These are phyloP conservation scores for Paratilapia polleni DNA, from an alignment of 2,113 vertebrate species.

Conservation along the genomic window DNA sequence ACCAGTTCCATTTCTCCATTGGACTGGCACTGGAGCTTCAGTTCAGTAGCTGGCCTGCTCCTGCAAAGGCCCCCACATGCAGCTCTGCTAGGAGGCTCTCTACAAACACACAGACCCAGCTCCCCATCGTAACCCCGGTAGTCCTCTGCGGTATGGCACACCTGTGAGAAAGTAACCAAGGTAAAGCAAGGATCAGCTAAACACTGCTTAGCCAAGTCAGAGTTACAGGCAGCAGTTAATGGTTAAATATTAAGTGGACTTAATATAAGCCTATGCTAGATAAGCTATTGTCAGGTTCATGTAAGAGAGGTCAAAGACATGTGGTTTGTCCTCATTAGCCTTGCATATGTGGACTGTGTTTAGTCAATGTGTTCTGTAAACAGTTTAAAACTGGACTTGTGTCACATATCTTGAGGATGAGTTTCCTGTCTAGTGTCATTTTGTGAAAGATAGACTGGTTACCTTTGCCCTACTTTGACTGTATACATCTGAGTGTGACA, in stretches of 20 bases:
- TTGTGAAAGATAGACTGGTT: neutral
- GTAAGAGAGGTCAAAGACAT: constrained; percentile 55
- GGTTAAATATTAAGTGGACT: constrained; percentile 50
- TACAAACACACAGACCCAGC: constrained; percentile 89
- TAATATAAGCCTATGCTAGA: constrained; percentile 21
- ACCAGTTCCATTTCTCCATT: constrained; percentile 69
- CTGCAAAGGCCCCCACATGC: constrained; percentile 79
- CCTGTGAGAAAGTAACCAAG: constrained; percentile 72
- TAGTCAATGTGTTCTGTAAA: constrained; percentile 43
- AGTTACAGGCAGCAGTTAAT: constrained; percentile 16
- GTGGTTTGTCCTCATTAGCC: constrained; percentile 37
- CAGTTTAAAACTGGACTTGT: constrained; percentile 13
- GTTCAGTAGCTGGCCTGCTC: constrained; percentile 32
- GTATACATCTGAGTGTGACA: constrained; percentile 16
- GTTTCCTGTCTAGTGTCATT: constrained; percentile 10
- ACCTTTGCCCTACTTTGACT: constrained; percentile 54
- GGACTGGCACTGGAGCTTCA: constrained; percentile 79
- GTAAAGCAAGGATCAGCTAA: neutral
- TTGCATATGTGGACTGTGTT: constrained; percentile 8
- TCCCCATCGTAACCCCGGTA: constrained; percentile 83
- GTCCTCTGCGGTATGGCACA: constrained; percentile 81
- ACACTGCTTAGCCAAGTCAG: neutral
- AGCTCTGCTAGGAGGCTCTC: constrained; percentile 55
- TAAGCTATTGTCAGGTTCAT: constrained; percentile 40
- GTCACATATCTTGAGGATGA: constrained; percentile 2